Evolutionary conservation across 2,797 vertebrate genomes (phyloP).

Genomic region (Cyprinodon diabolis): DNA sequence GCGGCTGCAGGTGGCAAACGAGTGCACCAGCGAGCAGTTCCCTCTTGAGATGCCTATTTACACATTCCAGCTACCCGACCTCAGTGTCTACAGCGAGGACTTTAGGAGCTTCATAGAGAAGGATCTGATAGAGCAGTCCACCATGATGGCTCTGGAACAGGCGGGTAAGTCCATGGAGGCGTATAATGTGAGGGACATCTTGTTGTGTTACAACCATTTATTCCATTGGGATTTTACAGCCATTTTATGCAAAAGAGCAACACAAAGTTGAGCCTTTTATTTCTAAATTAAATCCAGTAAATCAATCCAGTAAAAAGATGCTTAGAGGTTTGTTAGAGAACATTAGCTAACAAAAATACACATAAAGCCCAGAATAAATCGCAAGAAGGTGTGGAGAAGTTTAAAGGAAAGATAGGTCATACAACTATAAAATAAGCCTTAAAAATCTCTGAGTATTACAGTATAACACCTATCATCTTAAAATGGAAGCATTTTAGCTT

Average conservation of each 20-base stretch:
- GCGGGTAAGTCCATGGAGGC: conserved; percentile 82
- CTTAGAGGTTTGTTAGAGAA: not conserved
- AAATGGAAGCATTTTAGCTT: not conserved
- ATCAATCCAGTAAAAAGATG: not conserved
- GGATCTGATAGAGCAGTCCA: conserved; percentile 97
- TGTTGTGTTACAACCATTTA: not conserved
- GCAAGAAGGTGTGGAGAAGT: not conserved
- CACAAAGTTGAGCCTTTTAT: not conserved
- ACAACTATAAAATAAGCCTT: not conserved
- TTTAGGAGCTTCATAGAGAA: conserved; percentile 97
- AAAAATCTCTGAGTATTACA: too few species aligned
- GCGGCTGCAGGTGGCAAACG: conserved; percentile 92
- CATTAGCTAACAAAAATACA: not conserved
- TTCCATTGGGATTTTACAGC: not conserved
- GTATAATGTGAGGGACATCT: not conserved
- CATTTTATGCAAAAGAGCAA: not conserved
- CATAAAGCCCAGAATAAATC: not conserved
- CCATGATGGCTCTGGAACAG: conserved; percentile 97
- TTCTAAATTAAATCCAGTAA: not conserved
- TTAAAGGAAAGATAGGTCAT: not conserved
- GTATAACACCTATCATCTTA: not conserved
- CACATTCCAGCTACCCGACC: conserved; percentile 98
- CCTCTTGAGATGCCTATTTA: conserved; percentile 99
- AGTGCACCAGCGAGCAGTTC: conserved; percentile 94
- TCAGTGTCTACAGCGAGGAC: conserved; percentile 98